Evolutionary conservation across 2,888 invertebrate species (phyloP), one percentile per base, ranked within the genome.

Genomic region (Ormyrus labotus): DNA sequence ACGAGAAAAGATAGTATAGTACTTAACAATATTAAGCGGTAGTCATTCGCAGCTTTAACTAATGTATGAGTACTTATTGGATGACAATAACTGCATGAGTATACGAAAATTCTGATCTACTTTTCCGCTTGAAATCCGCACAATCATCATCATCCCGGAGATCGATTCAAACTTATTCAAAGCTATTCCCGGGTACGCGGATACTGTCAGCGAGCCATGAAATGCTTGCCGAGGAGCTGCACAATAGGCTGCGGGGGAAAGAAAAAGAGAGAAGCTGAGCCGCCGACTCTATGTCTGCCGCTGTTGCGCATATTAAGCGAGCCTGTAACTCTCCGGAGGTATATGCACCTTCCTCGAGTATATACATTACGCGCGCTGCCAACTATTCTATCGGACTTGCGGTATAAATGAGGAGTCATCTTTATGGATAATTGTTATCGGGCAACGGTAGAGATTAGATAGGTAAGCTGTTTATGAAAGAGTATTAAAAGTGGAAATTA

Each of bases 151-250:
- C 34, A 34, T 34, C 82, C 82, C 80, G 85, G 85, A 87, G 88
- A 89, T 89, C 85, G 86, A 89, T 89, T 89, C 86, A 87, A 90
- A 89, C 86, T 83, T 87, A 89, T 89, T 89, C 87, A 87, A 88
- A 88, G 85, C 86, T 87, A 88, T 88, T 89, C 87, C 48, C 84
- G 85, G 85, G 88, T 87, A 86, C 83, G 84, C 84, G 86, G 84
- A 87, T 86, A 86, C 84, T 82, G 85, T 85, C 86, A 85, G 83
- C 83, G 80, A 85, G 61, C 83, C 82, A 84, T 87, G 86, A 87
- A 85, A 83, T 81, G 73, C 81, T 74, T 61, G 68, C 72, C 19
- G 69, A 64, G 48, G 53, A 69, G 67, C 65, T 34, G 34, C 69
- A 70, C 78, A 81, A 81, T 81, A 73, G 64, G 34, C 55, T 9